Evolutionary conservation across 2,797 vertebrate genomes (phyloP).

Genomic region (Carcharodon carcharias): DNA sequence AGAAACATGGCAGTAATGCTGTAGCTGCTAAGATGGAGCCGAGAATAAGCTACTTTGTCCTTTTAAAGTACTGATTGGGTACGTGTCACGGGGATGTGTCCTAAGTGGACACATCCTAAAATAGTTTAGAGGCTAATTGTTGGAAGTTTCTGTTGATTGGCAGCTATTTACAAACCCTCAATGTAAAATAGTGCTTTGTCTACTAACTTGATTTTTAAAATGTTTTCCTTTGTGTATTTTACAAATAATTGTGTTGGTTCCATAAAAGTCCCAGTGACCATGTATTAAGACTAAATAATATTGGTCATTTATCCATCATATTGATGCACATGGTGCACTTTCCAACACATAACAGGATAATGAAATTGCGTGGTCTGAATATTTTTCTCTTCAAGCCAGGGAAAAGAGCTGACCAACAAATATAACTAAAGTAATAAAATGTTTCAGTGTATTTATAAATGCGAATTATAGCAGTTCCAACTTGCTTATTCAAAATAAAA

Average conservation of each 20-base stretch:
- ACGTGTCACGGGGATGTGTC: neutral
- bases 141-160: neutral
- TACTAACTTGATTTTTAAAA: neutral
- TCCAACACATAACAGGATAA: neutral
- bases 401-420: neutral
- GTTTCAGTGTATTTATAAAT: neutral
- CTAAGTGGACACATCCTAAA: neutral
- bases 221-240: neutral
- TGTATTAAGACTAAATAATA: neutral
- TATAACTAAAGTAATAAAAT: neutral
- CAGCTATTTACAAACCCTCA: neutral
- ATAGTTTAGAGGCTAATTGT: neutral
- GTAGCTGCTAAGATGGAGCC: neutral
- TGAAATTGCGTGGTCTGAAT: neutral
- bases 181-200: neutral
- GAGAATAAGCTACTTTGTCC: neutral
- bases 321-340: neutral
- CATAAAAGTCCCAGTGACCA: neutral
- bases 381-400: neutral
- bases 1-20: neutral
- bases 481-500: neutral
- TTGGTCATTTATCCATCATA: neutral
- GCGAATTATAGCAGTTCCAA: neutral
- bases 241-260: neutral
- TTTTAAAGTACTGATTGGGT: neutral